Evolutionary conservation across 2,888 invertebrate genomes (phyloP).

Genomic region (Heliconius charithonia): DNA sequence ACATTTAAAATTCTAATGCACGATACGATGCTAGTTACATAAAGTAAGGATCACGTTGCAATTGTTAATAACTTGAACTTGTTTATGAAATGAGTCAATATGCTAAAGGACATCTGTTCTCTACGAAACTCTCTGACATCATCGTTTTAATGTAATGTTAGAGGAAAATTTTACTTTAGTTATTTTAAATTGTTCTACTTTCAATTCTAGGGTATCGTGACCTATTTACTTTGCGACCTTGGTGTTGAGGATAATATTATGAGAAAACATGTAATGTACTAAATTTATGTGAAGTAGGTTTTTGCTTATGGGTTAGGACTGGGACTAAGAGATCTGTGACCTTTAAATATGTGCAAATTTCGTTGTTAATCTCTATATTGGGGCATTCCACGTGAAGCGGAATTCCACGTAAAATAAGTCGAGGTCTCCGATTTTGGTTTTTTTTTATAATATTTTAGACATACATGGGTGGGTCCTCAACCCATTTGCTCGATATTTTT

Average conservation of each 20-base stretch:
- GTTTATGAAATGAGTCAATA: slow-evolving; percentile 54
- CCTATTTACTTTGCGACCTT: slow-evolving; percentile 35
- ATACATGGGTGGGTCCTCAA: too few relatives aligned
- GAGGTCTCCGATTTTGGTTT: too few relatives aligned
- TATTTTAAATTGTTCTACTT: slow-evolving; percentile 36
- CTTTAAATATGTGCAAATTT: too few relatives aligned
- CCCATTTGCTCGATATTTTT: too few relatives aligned
- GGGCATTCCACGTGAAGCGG: too few relatives aligned
- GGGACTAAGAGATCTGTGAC: too few relatives aligned
- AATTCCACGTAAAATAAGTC: too few relatives aligned
- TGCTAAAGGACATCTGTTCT: slow-evolving; percentile 59
- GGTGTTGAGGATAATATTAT: slow-evolving; percentile 23
- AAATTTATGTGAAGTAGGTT: background rate
- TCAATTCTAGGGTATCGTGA: slow-evolving; percentile 26
- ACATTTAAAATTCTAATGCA: background rate
- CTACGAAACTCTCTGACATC: slow-evolving; percentile 62
- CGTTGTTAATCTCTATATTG: too few relatives aligned
- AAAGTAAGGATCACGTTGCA: slow-evolving; percentile 5
- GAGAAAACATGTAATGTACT: background rate
- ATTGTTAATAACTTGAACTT: slow-evolving; percentile 29
- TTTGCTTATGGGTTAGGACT: background rate
- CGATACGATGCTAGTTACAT: background rate
- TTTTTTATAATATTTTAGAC: too few relatives aligned
- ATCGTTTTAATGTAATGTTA: slow-evolving; percentile 43
- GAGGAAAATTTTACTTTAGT: slow-evolving; percentile 33